Evolutionary conservation across 2,888 invertebrate species (phyloP), one percentile per base, ranked within the genome.

Genomic region (Clepsis dumicolana): DNA sequence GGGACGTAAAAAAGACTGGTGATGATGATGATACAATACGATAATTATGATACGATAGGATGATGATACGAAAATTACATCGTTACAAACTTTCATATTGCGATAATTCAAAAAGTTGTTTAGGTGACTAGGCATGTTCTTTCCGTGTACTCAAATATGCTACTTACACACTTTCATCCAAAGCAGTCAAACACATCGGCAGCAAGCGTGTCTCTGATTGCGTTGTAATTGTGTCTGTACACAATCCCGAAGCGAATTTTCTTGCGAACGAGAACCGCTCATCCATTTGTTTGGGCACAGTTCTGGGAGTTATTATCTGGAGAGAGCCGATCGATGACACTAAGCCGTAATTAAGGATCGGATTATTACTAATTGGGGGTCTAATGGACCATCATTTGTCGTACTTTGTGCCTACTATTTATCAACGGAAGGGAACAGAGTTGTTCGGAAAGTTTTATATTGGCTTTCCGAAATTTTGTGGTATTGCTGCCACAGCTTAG

Each of bases 301-400:
- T 59, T 66, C 61, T 32, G 29, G 41, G 56, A 70, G 65, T 72
- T 71, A 73, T 72, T 72, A 72, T 70, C 66, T 67, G 62, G 44
- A 62, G 61, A 57, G 68, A 27, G 29, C 29, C 68, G 70, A 76
- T 77, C 74, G 73, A 74, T 73, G 70, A 73, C 68, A 73, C 70
- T 75, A 73, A 78, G 74, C 74, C 71, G 68, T 73, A 74, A 80
- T 76, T 77, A 75, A 73, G 70, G 60, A 70, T 50, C 60, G 71
- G 74, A 74, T 77, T 75, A 76, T 72, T 70, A 71, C 65, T 72
- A 73, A 72, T 74, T 78, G 75, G 65, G 69, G 70, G 65, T 65
- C 71, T 72, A 75, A 75, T 73, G 65, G 64, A 73, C 57, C 57
- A 66, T 59, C 59, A 72, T 64, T 74, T 72, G 68, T 68, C 67